Percentiles rank a stretch among this genome's conserved stretches.
These are phyloP conservation scores for Pogonomyrmex barbatus DNA, from an alignment of 1,140 invertebrate species.

Conservation along the genomic window DNA sequence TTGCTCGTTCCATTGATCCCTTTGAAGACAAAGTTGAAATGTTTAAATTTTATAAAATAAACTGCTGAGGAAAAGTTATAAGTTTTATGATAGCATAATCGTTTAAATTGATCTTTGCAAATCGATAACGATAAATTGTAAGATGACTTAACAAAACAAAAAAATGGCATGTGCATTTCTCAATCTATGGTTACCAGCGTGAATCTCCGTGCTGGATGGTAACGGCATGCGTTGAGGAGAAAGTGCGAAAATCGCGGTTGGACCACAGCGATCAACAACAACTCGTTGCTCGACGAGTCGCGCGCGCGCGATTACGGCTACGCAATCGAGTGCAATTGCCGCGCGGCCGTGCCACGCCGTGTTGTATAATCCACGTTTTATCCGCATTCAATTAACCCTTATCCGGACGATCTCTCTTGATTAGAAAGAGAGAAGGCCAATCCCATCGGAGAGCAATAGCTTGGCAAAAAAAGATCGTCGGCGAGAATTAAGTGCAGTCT, in stretches of 20 bases:
- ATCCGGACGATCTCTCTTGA: conserved; percentile 11
- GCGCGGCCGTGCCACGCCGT: background rate
- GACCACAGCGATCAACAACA: conserved; percentile 55
- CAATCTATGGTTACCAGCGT: background rate
- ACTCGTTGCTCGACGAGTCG: conserved; percentile 12
- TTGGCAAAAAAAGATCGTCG: background rate
- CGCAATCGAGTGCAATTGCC: conserved; percentile 54
- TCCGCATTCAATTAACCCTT: conserved; percentile 39
- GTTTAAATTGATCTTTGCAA: background rate
- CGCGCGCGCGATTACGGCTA: conserved; percentile 11
- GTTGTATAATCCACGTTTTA: conserved; percentile 55
- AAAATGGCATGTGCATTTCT: background rate
- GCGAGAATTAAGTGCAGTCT: conserved; percentile 6
- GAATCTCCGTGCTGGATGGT: conserved; percentile 27
- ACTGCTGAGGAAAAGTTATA: background rate
- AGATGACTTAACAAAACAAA: background rate
- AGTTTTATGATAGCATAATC: background rate
- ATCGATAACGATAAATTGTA: background rate
- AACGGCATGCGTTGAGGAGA: conserved; percentile 63
- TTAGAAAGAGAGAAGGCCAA: conserved; percentile 2
- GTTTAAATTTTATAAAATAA: background rate
- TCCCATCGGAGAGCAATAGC: background rate
- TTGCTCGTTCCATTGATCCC: background rate
- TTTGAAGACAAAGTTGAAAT: background rate
- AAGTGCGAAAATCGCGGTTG: conserved; percentile 71